Conservation (phyloP, 2,113 vertebrate species). For the Leptocoma aspasia region DNA sequence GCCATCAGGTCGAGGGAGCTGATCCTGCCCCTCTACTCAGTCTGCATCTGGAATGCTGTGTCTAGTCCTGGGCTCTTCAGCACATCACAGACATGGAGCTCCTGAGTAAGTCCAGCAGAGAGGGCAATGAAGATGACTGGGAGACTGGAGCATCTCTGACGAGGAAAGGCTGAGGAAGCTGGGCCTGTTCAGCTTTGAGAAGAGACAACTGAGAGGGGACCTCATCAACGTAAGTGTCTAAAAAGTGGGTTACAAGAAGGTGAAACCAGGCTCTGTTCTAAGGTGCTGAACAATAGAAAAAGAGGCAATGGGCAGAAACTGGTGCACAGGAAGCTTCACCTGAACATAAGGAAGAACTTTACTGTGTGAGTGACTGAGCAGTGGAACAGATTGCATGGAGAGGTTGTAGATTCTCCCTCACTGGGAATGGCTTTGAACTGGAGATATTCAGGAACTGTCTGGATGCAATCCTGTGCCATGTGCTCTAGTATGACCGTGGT, state of each 20-base stretch:
- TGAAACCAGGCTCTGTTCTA: accelerated
- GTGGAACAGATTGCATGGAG: background rate
- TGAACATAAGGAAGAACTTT: background rate
- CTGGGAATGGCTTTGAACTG: background rate
- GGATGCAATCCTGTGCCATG: background rate
- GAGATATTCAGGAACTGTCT: background rate
- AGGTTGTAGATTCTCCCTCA: background rate
- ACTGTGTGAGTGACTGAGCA: accelerated
- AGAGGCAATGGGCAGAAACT: background rate
- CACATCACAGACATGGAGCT: background rate
- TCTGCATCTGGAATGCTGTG: background rate
- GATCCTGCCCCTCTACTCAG: background rate
- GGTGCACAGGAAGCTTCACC: background rate
- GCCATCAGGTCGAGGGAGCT: background rate
- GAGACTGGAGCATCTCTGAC: background rate
- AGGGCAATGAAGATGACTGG: background rate
- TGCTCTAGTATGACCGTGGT: background rate
- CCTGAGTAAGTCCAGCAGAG: background rate
- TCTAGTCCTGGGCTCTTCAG: background rate
- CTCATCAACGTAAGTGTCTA: background rate
- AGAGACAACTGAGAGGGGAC: background rate
- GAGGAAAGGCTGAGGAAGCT: background rate
- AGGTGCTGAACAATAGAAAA: background rate
- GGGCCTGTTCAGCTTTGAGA: background rate
- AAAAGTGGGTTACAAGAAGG: background rate